Percentiles rank a stretch among this genome's conserved stretches.
Evolutionary conservation across 2,113 vertebrate genomes (phyloP).

Genomic region (Anoura caudifer): DNA sequence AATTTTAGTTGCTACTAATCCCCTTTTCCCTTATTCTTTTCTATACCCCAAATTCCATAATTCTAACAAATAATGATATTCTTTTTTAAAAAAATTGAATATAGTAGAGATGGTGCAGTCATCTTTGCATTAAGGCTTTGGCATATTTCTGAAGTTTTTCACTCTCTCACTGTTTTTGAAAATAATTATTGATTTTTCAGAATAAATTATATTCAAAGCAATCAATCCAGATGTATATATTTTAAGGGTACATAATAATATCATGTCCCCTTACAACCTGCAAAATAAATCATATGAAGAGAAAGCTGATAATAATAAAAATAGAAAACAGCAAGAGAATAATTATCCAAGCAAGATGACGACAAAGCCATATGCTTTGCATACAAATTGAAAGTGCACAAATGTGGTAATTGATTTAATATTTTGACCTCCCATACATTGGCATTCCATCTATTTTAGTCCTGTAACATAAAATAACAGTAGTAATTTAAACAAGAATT

Average conservation of each 20-base stretch:
- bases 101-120: background rate
- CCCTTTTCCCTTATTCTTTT: background rate
- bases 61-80: background rate
- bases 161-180: conserved; percentile 13
- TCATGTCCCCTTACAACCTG: background rate
- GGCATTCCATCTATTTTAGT: background rate
- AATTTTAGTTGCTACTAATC: background rate
- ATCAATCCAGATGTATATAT: conserved; percentile 21
- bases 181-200: conserved; percentile 35
- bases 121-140: background rate
- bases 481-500: background rate
- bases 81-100: background rate
- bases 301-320: conserved; percentile 30
- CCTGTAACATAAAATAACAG: background rate
- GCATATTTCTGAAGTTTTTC: background rate
- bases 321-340: background rate
- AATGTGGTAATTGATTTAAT: background rate
- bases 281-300: conserved; percentile 37
- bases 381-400: conserved; percentile 5
- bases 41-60: background rate
- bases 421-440: conserved; percentile 14
- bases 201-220: conserved; percentile 19
- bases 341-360: conserved; percentile 16
- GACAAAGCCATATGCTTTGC: conserved; percentile 19
- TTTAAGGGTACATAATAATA: conserved; percentile 12